phyloP scores from a whole-genome alignment of 2,113 vertebrate species.

The Tetrao urogallus region DNA sequence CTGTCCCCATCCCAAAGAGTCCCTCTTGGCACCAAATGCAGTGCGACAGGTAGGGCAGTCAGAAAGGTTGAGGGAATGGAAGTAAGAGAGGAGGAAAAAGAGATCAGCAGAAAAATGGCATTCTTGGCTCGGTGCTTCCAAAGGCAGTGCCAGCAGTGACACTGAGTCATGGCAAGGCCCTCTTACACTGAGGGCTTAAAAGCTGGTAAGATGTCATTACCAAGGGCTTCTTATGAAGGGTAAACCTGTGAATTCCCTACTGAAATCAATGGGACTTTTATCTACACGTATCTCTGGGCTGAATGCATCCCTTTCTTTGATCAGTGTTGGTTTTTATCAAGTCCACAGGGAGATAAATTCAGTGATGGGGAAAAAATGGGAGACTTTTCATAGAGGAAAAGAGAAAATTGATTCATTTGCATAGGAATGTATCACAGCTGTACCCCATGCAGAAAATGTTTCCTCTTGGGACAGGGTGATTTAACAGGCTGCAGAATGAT shows the following conservation, averaged over 20 bases:
- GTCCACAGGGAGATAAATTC: not conserved
- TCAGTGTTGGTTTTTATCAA: not conserved
- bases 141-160: not conserved
- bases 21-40: constrained; percentile 1
- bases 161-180: not conserved
- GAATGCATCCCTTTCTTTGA: not conserved
- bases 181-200: not conserved
- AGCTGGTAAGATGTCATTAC: not conserved
- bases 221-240: not conserved
- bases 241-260: not conserved
- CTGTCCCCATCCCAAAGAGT: not conserved
- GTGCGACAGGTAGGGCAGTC: not conserved
- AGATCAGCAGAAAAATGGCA: constrained; percentile 39
- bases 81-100: constrained; percentile 26
- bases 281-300: not conserved
- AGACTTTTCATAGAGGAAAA: constrained; percentile 29
- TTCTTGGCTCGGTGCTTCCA: not conserved
- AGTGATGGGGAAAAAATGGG: constrained; percentile 6
- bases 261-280: not conserved
- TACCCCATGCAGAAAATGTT: not conserved
- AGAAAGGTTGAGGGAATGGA: constrained; percentile 19
- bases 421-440: constrained; percentile 52
- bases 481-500: constrained; percentile 34
- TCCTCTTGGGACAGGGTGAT: constrained; percentile 6
- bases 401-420: constrained; percentile 50